A percentile compares a stretch with the other conserved stretches of the same genome.
Evolutionary conservation across 2,797 vertebrate genomes (phyloP).

Genomic region (Oreochromis grahami): DNA sequence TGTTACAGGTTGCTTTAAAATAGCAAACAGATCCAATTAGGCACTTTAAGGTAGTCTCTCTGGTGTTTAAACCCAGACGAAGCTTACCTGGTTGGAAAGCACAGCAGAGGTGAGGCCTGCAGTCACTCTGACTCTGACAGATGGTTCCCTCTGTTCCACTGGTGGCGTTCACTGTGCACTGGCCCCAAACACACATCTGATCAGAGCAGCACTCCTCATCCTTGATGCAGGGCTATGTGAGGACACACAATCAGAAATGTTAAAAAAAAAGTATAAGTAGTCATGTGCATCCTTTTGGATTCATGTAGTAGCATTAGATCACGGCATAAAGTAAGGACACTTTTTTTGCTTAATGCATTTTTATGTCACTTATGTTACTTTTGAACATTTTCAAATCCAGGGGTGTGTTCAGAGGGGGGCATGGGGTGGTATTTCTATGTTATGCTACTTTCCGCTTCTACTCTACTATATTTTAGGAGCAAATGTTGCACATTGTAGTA

Average conservation of each 20-base stretch:
- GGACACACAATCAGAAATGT: not conserved
- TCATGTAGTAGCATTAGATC: not conserved
- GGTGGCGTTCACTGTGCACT: conserved; percentile 73
- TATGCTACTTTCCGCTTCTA: not conserved
- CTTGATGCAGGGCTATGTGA: conserved; percentile 80
- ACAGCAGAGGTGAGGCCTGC: conserved; percentile 84
- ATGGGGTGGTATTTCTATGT: not conserved
- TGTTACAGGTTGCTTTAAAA: not conserved
- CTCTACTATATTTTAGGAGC: fast-evolving
- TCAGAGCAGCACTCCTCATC: conserved; percentile 89
- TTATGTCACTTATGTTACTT: not conserved
- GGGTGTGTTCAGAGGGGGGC: not conserved
- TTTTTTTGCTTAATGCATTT: not conserved
- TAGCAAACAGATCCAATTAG: not conserved
- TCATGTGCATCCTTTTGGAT: not conserved
- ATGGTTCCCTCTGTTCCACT: conserved; percentile 87
- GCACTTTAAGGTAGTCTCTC: not conserved
- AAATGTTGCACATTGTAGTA: not conserved
- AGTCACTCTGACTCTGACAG: conserved; percentile 91
- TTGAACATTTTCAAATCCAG: not conserved
- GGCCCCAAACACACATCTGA: conserved; percentile 92
- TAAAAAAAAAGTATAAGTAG: not conserved
- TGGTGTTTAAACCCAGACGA: not conserved
- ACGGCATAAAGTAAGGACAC: not conserved
- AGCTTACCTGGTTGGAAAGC: conserved; percentile 86